Evolutionary conservation across 2,113 vertebrate species (phyloP), one percentile per base, ranked within the genome.

Genomic region (Paralichthys olivaceus): DNA sequence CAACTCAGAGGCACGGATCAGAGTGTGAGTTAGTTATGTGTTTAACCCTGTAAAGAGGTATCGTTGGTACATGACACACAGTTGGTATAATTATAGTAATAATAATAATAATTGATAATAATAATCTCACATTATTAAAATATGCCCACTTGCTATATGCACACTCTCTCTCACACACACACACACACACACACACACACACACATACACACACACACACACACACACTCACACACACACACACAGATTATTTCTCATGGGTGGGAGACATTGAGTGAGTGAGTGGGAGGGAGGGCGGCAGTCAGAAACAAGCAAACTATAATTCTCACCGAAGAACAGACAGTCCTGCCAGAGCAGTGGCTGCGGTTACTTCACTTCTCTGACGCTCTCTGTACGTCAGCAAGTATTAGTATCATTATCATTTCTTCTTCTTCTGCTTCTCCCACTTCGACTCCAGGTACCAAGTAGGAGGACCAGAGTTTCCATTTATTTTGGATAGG

Each of bases 291-390:
- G 83, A 80, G 90, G 87, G 84, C 77, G 87, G 87, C 80, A 90
- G 88, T 84, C 83, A 84, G 88, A 81, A 88, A 87, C 81, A 80
- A 84, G 88, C 89, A 86, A 92, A 92, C 83, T 88, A 40, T 40
- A 89, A 90, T 93, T 86, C 86, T 88, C 84, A 89, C 62, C 72
- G 86, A 85, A 61, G 80, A 88, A 57, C 71, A 86, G 80, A 88
- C 86, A 84, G 84, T 81, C 75, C 82, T 79, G 77, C 74, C 79
- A 75, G 75, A 87, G 83, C 72, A 43, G 67, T 43, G 82, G 87
- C 88, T 65, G 79, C 83, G 57, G 22, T 81, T 62, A 74, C 54
- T 80, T 83, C 85, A 68, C 79, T 77, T 85, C 83, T 70, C 71
- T 59, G 61, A 53, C 75, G 77, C 79, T 77, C 49, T 66, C 54